Conservation (phyloP, 1,140 invertebrate genomes). For the Papilio machaon region DNA sequence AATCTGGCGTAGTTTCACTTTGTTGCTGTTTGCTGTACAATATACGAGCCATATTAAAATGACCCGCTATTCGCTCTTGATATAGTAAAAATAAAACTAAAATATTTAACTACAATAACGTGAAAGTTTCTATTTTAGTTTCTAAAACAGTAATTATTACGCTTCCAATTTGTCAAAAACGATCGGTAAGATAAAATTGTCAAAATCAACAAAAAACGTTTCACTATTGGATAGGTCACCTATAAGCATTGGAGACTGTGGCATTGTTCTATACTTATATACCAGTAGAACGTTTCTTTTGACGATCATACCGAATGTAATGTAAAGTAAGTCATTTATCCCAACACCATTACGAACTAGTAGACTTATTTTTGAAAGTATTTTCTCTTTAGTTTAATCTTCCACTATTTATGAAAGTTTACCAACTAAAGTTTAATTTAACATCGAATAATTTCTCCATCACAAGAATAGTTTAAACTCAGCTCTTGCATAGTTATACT, state of each 20-base stretch:
- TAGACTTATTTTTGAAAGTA: background rate
- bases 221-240: no score
- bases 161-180: background rate
- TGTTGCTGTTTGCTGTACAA: constrained; percentile 17
- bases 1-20: constrained; percentile 34
- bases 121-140: no score
- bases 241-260: no score
- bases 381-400: no score
- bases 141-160: background rate
- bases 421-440: background rate
- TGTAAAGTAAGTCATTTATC: no score
- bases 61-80: background rate
- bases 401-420: background rate
- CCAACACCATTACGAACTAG: no score
- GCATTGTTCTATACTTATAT: no score
- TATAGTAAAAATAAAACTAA: background rate
- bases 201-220: no score
- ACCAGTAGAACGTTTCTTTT: no score
- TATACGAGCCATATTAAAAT: constrained; percentile 20
- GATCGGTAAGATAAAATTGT: background rate
- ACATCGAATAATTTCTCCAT: background rate
- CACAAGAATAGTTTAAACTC: constrained; percentile 1
- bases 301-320: no score
- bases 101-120: background rate
- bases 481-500: background rate